A percentile compares a stretch with the other conserved stretches of the same genome.
Evolutionary conservation across 2,797 vertebrate genomes (phyloP).

Genomic region (Florisuga fusca): DNA sequence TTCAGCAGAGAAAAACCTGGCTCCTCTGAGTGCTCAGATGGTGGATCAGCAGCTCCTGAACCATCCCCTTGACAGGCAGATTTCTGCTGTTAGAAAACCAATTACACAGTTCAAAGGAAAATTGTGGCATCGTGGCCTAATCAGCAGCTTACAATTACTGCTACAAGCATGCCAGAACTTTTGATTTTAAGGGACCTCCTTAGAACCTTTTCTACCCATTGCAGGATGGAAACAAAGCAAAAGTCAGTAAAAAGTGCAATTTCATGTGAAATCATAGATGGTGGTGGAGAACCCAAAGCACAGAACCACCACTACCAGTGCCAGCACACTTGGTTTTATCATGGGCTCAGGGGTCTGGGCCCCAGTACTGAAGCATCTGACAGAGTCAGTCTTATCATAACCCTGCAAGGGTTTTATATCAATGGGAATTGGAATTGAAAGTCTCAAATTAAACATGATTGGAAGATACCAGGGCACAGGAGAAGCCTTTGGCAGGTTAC

Average conservation of each 20-base stretch:
- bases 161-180: not conserved
- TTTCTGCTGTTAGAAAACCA: conserved; percentile 43
- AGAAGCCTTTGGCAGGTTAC: not conserved
- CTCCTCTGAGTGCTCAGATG: conserved; percentile 28
- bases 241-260: not conserved
- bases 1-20: not conserved
- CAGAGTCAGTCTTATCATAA: not conserved
- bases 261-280: not conserved
- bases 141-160: not conserved
- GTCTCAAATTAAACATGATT: not conserved
- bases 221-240: not conserved
- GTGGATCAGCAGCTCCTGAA: not conserved
- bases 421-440: not conserved
- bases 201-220: not conserved
- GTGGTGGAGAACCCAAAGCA: not conserved
- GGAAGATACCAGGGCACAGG: not conserved
- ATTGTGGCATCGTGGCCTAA: not conserved
- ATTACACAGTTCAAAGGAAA: not conserved
- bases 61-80: not conserved
- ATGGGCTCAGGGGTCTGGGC: not conserved
- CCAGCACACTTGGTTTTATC: not conserved
- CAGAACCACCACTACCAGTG: not conserved
- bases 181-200: not conserved
- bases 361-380: not conserved
- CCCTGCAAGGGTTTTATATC: not conserved